Base-by-base conservation (phyloP, 2,888 invertebrate species). In the Cerceris ruficornis region DNA sequence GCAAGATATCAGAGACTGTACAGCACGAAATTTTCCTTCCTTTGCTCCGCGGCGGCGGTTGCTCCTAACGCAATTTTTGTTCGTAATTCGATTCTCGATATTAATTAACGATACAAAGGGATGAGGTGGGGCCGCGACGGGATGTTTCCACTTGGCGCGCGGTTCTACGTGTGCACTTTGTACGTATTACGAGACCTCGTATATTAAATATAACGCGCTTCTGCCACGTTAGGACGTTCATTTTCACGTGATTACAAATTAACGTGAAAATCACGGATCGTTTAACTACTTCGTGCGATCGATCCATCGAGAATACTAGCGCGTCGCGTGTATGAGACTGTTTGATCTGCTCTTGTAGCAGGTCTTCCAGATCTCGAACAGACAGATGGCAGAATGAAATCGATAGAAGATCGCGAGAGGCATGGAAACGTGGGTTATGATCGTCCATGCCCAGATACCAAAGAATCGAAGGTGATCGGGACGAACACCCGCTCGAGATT, bases 301-400 rank as follows among this genome's bases (percentile, higher is more conserved):
- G 28, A 61, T n/a, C 5, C 9, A 43, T 43, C 28, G 7, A 61
- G 39, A 11, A 17, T 49, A 5, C 77, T 52, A 75, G n/a, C 59
- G 73, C 0, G 77, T 62, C 0, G 70, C 52, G 4, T 71, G 80
- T 6, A 68, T 64, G 42, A 67, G 52, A 28, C 70, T 77, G 39
- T 55, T 68, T 0, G 93, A 92, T 84, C 95, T 95, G 83, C 95
- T 95, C 90, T 98, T 98, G 93, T 97, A 98, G 64, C 97, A 96
- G 80, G 96, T 95, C 91, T 97, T 98, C 98, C 98, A 98, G 71
- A 98, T 96, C 92, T 98, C 98, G 88, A 97, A 98, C 17, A 98
- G 94, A 91, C 98, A 98, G 85, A 98, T 98, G 0, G 98, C 97
- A 2, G 97, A 97, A 92, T 98, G 98, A 90, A 98, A 98, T 55